Evolutionary conservation across 2,888 invertebrate genomes (phyloP).

Genomic region (Nomada lathburiana): DNA sequence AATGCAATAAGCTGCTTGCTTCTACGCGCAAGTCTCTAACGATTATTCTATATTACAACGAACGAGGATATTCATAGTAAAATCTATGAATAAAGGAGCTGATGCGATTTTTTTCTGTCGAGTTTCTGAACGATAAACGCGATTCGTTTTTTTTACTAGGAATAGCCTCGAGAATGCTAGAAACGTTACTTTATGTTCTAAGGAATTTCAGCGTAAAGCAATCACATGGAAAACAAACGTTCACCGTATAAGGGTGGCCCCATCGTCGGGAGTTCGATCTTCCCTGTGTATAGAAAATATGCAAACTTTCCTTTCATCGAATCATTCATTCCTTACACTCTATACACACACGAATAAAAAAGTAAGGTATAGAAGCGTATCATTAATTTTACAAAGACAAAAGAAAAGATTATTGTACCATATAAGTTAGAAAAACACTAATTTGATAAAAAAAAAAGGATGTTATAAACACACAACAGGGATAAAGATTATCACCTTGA

Average conservation of each 20-base stretch:
- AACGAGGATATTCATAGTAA: conserved; percentile 50
- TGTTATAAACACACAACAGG: conserved; percentile 1
- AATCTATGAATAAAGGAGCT: not conserved
- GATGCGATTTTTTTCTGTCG: not conserved
- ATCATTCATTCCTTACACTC: conserved; percentile 57
- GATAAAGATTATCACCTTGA: conserved; percentile 89
- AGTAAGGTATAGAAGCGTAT: conserved; percentile 63
- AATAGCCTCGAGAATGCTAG: conserved; percentile 57
- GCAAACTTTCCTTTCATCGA: conserved; percentile 45
- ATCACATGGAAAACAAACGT: conserved; percentile 56
- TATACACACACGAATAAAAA: conserved; percentile 38
- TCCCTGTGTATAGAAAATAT: conserved; percentile 37
- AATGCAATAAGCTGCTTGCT: conserved; percentile 65
- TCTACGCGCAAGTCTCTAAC: conserved; percentile 66
- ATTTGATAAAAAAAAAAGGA: conserved; percentile 11
- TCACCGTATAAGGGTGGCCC: conserved; percentile 37
- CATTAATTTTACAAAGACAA: conserved; percentile 41
- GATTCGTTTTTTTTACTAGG: conserved; percentile 5
- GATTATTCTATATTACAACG: conserved; percentile 56
- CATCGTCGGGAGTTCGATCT: conserved; percentile 33
- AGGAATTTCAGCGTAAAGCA: conserved; percentile 59
- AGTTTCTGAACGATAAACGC: not conserved
- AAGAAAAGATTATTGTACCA: conserved; percentile 47
- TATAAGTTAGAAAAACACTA: conserved; percentile 36
- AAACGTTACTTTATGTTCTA: conserved; percentile 48